Evolutionary conservation across 2,113 vertebrate genomes (phyloP), one percentile per base, ranked within the genome.

Genomic region (Chamaetylas fuelleborni): DNA sequence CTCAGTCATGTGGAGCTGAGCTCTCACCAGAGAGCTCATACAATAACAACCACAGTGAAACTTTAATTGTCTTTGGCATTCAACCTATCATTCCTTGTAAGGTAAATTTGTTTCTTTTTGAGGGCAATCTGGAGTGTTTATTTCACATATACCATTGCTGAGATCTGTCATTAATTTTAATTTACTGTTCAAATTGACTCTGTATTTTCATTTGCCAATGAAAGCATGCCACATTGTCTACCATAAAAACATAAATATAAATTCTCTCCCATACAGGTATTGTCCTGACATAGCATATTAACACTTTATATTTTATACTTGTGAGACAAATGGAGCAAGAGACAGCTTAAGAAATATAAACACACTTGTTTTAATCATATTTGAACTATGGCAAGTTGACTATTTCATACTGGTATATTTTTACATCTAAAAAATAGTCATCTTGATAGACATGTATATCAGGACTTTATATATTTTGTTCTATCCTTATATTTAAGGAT

Each of bases 1-100:
- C 1, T 0, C n/a, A 42, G 9, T 36, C 2, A 1, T 28, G 17
- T 22, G 33, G 6, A 36, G 20, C 38, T 70, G 82, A 78, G 58
- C 43, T 84, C 66, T 70, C 45, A 65, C 9, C 5, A 33, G 38
- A 50, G 38, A 33, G 28, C 31, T 80, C 25, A 4, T 36, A 45
- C 1, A 6, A 13, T 19, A 14, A 33, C 7, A 67, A 29, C 25
- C 24, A 69, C 31, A 34, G 13, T 16, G 36, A 70, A 92, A 81
- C 51, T 38, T 84, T 12, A 93, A 66, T 81, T 1, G 26, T 34
- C 42, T 70, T 73, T 62, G 47, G 24, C 19, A 14, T 56, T 82
- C 51, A 61, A 28, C 72, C 5, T 9, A 19, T 22, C 22, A 14
- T 50, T 82, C 43, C 36, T 64, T 60, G n/a, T 54, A 47, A 74